A percentile compares a stretch with the other conserved stretches of the same genome.
Conservation (phyloP, 2,113 vertebrate species). For the Rattus rattus region DNA sequence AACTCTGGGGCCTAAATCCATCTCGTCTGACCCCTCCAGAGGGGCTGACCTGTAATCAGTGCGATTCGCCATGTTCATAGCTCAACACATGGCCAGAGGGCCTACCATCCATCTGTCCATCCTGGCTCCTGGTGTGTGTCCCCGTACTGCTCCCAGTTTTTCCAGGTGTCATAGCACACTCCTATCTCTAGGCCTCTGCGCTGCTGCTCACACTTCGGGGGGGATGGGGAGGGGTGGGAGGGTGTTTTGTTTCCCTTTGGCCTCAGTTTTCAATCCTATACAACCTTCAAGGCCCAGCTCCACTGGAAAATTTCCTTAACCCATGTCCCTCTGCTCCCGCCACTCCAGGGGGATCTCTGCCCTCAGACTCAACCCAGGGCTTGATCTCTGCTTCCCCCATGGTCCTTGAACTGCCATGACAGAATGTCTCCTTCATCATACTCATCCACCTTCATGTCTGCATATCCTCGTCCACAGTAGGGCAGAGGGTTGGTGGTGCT, state of each 20-base stretch:
- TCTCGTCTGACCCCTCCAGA: not conserved
- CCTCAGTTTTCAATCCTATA: not conserved
- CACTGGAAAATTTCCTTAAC: not conserved
- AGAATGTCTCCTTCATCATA: not conserved
- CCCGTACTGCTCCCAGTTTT: not conserved
- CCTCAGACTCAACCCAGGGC: not conserved
- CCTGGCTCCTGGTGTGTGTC: not conserved
- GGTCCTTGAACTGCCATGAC: not conserved
- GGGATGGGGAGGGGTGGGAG: too few species aligned
- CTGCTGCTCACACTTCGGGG: not conserved
- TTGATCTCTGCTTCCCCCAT: not conserved
- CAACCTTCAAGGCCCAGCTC: not conserved
- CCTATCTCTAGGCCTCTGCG: not conserved
- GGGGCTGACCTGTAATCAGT: too few species aligned
- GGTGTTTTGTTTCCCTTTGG: not conserved
- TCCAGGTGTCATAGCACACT: not conserved
- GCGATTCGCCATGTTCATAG: not conserved
- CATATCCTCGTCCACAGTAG: not conserved
- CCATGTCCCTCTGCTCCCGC: not conserved
- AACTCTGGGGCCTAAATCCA: not conserved
- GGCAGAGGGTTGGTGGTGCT: not conserved
- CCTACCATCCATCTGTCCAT: not conserved
- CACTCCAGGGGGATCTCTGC: not conserved
- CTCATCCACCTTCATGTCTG: not conserved
- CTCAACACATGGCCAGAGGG: not conserved